Evolutionary conservation across 1,140 invertebrate species (phyloP), one percentile per base, ranked within the genome.

Genomic region (Drosophila pruinosa): DNA sequence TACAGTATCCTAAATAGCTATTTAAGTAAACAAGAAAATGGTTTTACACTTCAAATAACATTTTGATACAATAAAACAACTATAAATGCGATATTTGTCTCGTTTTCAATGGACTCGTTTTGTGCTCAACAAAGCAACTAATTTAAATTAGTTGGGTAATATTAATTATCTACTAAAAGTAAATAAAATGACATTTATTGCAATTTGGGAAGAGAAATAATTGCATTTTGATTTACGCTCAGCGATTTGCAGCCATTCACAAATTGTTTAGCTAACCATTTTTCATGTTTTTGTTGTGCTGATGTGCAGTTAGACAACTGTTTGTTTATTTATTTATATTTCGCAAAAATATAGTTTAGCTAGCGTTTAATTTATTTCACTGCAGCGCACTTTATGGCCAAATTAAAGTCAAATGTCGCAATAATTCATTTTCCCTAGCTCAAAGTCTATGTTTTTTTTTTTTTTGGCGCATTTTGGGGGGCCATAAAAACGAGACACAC

Each of bases 371-470:
- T 76, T 58, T 69, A 70, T 64, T 78, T 79, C 53, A 72, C 52
- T 50, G 58, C 50, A 19, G 15, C 22, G 59, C 38, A 31, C 31
- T 85, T 88, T 86, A 88, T 78, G 74, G 54, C 69, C 74, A 80
- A 81, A 77, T 85, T 86, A 85, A 78, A 88, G 53, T 58, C 54
- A 68, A 85, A 72, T 78, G 74, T 75, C 73, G 69, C 53, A 69
- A 54, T 75, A 74, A 78, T 78, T 74, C 75, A 62, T 56, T 48
- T 47, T 34, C 38, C 8, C 15, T 14, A 14, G 3, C n/a, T 26
- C 31, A 12, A 6, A 3, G 5, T 12, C 21, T 19, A 2, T 68
- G 22, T 48, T 48, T 36, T 39, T 31, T 45, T 50, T 57, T 41
- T 12, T 8, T 1, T 39, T 2, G 4, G 4, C 28, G 2, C 4